Percentiles rank a stretch among this genome's conserved stretches.
Conservation (phyloP, 2,113 vertebrate species). For the Garra rufa region DNA sequence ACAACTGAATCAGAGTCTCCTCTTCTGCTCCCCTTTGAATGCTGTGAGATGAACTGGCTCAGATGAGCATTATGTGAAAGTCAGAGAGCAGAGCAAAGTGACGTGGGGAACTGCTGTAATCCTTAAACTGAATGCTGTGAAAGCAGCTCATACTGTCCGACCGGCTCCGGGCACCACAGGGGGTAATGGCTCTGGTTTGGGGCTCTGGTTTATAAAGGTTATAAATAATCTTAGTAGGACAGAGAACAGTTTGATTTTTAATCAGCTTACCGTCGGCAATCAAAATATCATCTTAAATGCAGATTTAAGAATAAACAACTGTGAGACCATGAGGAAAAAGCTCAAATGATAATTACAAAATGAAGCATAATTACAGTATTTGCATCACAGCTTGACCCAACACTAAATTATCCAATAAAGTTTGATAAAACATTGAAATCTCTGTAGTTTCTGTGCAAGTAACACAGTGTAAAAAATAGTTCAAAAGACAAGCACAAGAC, state of each 20-base stretch:
- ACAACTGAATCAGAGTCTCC: not conserved
- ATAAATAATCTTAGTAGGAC: slow-evolving; percentile 5
- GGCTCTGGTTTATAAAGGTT: not conserved
- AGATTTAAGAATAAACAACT: slow-evolving; percentile 11
- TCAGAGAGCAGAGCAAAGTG: slow-evolving; percentile 2
- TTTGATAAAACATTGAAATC: not conserved
- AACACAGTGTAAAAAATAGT: not conserved
- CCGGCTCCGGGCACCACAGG: not conserved
- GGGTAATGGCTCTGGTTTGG: not conserved
- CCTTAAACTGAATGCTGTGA: slow-evolving; percentile 35
- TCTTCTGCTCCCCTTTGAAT: not conserved
- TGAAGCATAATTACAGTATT: slow-evolving; percentile 15
- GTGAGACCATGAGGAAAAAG: not conserved
- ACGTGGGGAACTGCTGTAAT: slow-evolving; percentile 34
- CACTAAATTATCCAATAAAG: not conserved
- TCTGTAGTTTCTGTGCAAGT: not conserved
- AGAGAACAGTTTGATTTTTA: slow-evolving; percentile 25
- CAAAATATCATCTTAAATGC: not conserved
- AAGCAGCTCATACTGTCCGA: not conserved
- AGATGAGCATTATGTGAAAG: slow-evolving; percentile 5
- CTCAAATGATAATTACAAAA: slow-evolving; percentile 4
- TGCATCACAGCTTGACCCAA: slow-evolving; percentile 29
- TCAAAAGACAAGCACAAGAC: slow-evolving; percentile 24
- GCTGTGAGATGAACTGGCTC: slow-evolving; percentile 26
- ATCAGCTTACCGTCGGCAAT: slow-evolving; percentile 29